A percentile compares a stretch with the other conserved stretches of the same genome.
Conservation (phyloP, 2,888 invertebrate species). For the Luffia ferchaultella region DNA sequence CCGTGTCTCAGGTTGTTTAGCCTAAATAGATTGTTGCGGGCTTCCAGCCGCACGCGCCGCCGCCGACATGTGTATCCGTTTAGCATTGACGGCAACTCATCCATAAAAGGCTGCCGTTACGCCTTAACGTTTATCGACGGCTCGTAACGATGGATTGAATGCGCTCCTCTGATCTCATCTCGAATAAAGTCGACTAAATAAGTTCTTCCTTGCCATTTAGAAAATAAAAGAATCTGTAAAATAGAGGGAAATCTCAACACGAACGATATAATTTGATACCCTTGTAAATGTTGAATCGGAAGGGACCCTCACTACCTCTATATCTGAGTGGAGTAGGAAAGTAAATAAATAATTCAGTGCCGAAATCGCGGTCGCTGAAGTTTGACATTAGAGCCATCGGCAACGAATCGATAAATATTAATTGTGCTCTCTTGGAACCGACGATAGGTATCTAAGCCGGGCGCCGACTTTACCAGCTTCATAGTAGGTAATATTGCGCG, state of each 20-base stretch:
- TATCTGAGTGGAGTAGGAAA: not conserved
- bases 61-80: slow-evolving; percentile 46
- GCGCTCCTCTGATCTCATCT: slow-evolving; percentile 6
- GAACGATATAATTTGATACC: not conserved
- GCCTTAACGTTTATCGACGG: slow-evolving; percentile 6
- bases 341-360: not conserved
- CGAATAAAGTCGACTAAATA: too few species aligned
- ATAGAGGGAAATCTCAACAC: too few species aligned
- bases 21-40: slow-evolving; percentile 57
- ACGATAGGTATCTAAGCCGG: not conserved
- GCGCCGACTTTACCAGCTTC: not conserved
- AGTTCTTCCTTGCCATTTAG: too few species aligned
- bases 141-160: slow-evolving; percentile 5
- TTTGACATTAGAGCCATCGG: not conserved
- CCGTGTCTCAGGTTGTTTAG: slow-evolving; percentile 62
- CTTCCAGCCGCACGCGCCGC: slow-evolving; percentile 33
- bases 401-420: not conserved
- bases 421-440: not conserved
- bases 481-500: not conserved
- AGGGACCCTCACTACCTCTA: not conserved
- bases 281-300: not conserved
- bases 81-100: slow-evolving; percentile 28
- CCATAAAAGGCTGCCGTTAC: slow-evolving; percentile 1
- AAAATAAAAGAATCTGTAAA: too few species aligned
- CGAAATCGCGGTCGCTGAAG: not conserved